Percentiles rank a stretch among this genome's conserved stretches.
Evolutionary conservation across 1,140 invertebrate genomes (phyloP).

Genomic region (Drosophila nigrodunni): DNA sequence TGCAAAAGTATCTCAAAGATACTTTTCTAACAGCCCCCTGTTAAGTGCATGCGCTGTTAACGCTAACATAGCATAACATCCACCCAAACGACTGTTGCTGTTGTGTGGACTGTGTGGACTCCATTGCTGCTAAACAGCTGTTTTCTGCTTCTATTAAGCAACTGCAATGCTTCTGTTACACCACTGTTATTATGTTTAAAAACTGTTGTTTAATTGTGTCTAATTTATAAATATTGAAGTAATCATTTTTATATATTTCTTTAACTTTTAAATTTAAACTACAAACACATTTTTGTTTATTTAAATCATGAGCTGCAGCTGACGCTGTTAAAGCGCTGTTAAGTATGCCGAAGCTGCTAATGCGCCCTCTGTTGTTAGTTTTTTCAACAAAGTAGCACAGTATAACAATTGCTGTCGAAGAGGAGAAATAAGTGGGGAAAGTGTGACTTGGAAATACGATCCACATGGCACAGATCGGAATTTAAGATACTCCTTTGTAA

Average conservation of each 20-base stretch:
- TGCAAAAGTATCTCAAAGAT: slow-evolving; percentile 44
- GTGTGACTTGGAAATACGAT: background rate
- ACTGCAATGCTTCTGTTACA: slow-evolving; percentile 3
- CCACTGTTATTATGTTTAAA: background rate
- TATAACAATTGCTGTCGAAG: slow-evolving; percentile 4
- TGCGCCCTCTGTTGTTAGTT: slow-evolving; percentile 9
- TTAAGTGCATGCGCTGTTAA: slow-evolving; percentile 7
- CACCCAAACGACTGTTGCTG: slow-evolving; percentile 5
- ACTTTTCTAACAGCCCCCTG: slow-evolving; percentile 30
- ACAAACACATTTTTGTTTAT: too few species aligned
- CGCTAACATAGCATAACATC: background rate
- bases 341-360: background rate
- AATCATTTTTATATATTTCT: background rate
- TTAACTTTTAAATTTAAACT: background rate
- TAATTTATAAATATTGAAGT: background rate
- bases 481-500: background rate
- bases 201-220: background rate
- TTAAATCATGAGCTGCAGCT: background rate
- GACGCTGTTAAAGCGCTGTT: background rate
- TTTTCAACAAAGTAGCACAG: background rate
- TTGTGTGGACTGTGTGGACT: background rate
- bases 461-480: background rate
- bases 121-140: slow-evolving; percentile 10
- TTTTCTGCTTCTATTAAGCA: slow-evolving; percentile 11
- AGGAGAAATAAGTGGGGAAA: background rate